A percentile compares a stretch with the other conserved stretches of the same genome.
These are phyloP conservation scores for Xestia rhomboidea DNA, from an alignment of 2,888 invertebrate species.

Conservation along the genomic window DNA sequence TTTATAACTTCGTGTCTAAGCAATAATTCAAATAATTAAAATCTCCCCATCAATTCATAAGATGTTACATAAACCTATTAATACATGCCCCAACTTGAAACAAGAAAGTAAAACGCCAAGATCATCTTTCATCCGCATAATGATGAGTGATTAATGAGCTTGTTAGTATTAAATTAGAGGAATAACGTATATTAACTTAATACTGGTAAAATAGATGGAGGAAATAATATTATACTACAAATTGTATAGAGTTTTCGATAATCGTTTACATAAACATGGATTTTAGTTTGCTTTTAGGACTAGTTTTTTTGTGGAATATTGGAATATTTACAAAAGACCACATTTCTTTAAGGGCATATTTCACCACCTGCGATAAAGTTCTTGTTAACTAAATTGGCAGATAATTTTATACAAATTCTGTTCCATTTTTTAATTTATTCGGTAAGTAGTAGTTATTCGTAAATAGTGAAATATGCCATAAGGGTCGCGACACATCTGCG, in stretches of 20 bases:
- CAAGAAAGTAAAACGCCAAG: constrained; percentile 44
- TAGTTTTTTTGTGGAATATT: too few relatives aligned
- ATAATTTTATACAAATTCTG: too few relatives aligned
- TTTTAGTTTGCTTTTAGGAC: too few relatives aligned
- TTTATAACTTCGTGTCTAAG: neutral
- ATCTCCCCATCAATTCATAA: constrained; percentile 27
- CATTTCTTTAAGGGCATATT: neutral
- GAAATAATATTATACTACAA: neutral
- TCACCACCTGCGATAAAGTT: too few relatives aligned
- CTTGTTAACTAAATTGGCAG: too few relatives aligned
- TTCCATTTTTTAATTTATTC: too few relatives aligned
- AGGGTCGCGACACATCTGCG: too few relatives aligned
- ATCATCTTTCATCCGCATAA: constrained; percentile 51
- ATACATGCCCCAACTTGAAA: constrained; percentile 32
- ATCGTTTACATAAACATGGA: neutral
- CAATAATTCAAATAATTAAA: neutral
- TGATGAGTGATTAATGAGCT: constrained; percentile 56
- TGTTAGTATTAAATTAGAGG: constrained; percentile 39
- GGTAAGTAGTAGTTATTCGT: too few relatives aligned
- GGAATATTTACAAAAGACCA: too few relatives aligned
- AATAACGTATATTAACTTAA: constrained; percentile 27
- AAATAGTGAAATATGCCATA: too few relatives aligned
- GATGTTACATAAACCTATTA: constrained; percentile 20
- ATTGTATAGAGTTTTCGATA: neutral
- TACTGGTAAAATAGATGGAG: neutral